phyloP scores from a whole-genome alignment of 1,140 invertebrate species.

The Parapsyche elsis region DNA sequence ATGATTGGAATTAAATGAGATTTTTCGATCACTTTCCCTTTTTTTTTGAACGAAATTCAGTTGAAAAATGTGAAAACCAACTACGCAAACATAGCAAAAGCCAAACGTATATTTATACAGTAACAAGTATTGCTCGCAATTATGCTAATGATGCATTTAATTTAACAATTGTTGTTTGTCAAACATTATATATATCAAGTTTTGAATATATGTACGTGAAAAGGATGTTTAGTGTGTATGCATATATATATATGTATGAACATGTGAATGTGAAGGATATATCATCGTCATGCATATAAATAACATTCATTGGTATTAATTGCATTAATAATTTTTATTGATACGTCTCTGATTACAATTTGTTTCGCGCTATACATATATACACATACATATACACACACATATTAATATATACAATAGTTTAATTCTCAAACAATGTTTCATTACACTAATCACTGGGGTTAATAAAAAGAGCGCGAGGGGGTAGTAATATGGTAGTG shows the following conservation, averaged over 20 bases:
- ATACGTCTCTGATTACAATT: not conserved
- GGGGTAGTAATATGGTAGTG: no score
- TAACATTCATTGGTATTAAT: no score
- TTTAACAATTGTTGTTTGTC: not conserved
- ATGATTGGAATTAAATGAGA: no score
- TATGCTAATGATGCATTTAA: constrained; percentile 19
- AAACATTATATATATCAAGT: not conserved
- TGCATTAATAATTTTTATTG: not conserved
- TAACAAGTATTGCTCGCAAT: constrained; percentile 30
- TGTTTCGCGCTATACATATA: not conserved
- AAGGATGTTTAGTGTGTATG: not conserved
- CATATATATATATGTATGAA: not conserved
- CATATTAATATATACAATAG: no score
- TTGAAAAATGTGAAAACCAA: constrained; percentile 26
- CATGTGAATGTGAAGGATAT: not conserved
- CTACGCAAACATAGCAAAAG: constrained; percentile 30
- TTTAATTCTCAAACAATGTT: no score
- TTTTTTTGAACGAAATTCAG: not conserved
- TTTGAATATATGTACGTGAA: not conserved
- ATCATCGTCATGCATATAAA: no score
- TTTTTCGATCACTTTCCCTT: no score
- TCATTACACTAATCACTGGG: no score
- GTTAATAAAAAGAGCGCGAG: no score
- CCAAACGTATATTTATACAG: constrained; percentile 14
- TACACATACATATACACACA: no score